phyloP scores from a whole-genome alignment of 2,888 invertebrate species.

The Lagria hirta region DNA sequence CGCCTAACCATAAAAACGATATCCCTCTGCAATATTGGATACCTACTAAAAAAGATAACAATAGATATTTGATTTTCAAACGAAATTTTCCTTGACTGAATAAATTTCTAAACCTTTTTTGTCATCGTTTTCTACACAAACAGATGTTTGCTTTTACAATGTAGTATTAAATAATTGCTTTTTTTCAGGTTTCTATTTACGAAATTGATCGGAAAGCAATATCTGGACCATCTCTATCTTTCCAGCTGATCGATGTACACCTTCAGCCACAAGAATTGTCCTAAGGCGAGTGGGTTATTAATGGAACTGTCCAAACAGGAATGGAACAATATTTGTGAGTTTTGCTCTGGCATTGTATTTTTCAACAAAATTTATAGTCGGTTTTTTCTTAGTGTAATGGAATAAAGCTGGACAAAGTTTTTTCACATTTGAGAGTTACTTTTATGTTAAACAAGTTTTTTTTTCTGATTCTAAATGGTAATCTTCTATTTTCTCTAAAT shows the following conservation, averaged over 20 bases:
- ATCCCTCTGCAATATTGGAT: constrained; percentile 28
- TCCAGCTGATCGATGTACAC: constrained; percentile 14
- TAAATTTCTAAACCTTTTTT: constrained; percentile 11
- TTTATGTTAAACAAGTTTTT: too few species aligned
- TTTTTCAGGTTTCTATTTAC: too few species aligned
- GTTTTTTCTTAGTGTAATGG: constrained; percentile 5
- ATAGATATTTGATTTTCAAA: constrained; percentile 23
- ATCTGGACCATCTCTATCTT: constrained; percentile 8
- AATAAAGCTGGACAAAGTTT: too few species aligned
- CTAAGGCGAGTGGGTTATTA: constrained; percentile 28
- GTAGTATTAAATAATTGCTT: too few species aligned
- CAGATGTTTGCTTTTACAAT: too few species aligned
- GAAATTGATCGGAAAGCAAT: constrained; percentile 6
- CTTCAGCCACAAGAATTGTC: constrained; percentile 26
- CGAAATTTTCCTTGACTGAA: constrained; percentile 14
- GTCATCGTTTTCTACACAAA: constrained; percentile 7
- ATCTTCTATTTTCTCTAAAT: too few species aligned
- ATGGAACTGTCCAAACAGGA: constrained; percentile 31
- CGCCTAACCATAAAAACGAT: constrained; percentile 37
- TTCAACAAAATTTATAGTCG: constrained; percentile 14
- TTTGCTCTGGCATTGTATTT: constrained; percentile 16
- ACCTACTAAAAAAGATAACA: constrained; percentile 22
- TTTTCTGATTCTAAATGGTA: too few species aligned
- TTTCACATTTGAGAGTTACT: too few species aligned
- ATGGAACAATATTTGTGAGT: constrained; percentile 25